These are phyloP conservation scores for Caracal caracal DNA, from an alignment of 2,113 vertebrate genomes.

Conservation along the genomic window DNA sequence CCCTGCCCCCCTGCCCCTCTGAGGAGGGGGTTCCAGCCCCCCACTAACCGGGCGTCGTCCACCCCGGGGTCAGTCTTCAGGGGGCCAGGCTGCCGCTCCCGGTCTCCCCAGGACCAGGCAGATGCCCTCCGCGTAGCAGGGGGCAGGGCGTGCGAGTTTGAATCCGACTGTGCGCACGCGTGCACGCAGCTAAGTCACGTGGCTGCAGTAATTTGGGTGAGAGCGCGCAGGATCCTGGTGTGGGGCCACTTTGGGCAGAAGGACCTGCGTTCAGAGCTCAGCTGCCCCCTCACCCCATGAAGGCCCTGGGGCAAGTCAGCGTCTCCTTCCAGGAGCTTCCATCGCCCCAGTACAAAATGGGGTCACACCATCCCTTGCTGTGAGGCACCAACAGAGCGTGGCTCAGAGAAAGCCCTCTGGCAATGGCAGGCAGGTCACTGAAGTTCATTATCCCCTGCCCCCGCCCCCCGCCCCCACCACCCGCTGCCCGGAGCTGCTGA, in stretches of 20 bases:
- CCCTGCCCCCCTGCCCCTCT: not conserved
- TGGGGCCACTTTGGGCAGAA: not conserved
- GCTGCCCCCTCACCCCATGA: too few relatives aligned
- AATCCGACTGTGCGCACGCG: fast-evolving
- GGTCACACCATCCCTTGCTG: not conserved
- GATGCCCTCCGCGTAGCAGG: not conserved
- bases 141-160: fast-evolving
- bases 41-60: fast-evolving
- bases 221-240: not conserved
- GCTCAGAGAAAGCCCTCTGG: not conserved
- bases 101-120: not conserved
- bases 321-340: not conserved
- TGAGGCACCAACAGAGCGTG: fast-evolving
- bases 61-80: not conserved
- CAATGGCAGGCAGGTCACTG: not conserved
- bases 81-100: not conserved
- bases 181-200: not conserved
- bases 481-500: not conserved
- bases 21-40: not conserved
- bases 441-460: too few relatives aligned
- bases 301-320: not conserved
- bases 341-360: too few relatives aligned
- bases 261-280: not conserved
- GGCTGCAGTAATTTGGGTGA: not conserved
- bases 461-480: too few relatives aligned